Conservation (phyloP, 2,888 invertebrate genomes). For the Drosophila phalerata region DNA sequence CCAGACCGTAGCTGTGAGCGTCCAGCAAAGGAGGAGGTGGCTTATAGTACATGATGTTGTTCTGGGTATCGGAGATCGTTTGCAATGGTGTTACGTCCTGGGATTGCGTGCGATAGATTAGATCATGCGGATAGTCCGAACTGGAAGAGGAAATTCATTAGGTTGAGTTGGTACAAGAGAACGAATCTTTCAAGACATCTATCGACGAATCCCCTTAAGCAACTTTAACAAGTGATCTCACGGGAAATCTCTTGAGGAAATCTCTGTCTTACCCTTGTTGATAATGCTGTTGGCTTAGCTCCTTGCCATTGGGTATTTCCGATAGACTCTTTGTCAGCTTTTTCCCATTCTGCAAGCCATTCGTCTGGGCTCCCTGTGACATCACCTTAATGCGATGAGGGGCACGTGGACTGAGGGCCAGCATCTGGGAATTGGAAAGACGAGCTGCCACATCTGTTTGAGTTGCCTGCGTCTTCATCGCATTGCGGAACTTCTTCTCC, state of each 20-base stretch:
- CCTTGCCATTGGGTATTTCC: conserved; percentile 88
- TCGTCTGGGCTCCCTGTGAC: conserved; percentile 95
- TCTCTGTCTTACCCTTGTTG: conserved; percentile 47
- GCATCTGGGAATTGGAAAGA: conserved; percentile 88
- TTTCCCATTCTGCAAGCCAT: conserved; percentile 91
- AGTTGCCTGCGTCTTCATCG: conserved; percentile 97
- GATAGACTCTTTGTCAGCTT: conserved; percentile 94
- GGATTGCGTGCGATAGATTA: conserved; percentile 93
- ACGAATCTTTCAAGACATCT: no score
- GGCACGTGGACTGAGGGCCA: conserved; percentile 92
- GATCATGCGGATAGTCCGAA: conserved; percentile 87
- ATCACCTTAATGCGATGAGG: conserved; percentile 93
- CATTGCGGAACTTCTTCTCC: conserved; percentile 92
- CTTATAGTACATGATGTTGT: conserved; percentile 82
- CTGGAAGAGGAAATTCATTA: conserved; percentile 38
- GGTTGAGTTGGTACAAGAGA: no score
- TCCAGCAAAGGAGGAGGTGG: conserved; percentile 83
- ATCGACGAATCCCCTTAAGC: no score
- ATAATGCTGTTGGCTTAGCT: conserved; percentile 51
- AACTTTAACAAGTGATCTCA: no score
- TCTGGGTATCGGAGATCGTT: conserved; percentile 69
- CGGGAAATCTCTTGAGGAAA: neutral
- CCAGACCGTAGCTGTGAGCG: conserved; percentile 65
- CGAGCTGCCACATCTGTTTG: conserved; percentile 90
- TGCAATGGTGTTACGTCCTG: conserved; percentile 87